Evolutionary conservation across 2,797 vertebrate genomes (phyloP).

Genomic region (Sphenodon punctatus): DNA sequence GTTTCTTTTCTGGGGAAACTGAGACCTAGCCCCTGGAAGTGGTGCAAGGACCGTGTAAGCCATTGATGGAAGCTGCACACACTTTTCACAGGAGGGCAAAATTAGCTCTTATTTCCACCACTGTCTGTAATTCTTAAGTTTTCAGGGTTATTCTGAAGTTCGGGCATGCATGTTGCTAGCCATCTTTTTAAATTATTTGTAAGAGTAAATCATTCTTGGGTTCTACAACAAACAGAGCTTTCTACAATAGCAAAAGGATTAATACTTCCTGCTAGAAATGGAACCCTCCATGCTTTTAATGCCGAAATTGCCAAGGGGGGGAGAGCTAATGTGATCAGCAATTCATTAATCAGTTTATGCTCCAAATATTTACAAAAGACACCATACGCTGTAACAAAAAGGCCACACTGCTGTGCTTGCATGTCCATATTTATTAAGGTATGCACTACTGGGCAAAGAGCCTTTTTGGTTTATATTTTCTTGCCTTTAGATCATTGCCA

Average conservation of each 20-base stretch:
- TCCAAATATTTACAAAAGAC: not conserved
- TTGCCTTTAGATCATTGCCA: not conserved
- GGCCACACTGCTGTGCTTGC: accelerated
- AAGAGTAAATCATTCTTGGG: accelerated
- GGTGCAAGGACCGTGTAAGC: too few species aligned
- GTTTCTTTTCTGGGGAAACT: too few species aligned
- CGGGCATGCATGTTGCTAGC: not conserved
- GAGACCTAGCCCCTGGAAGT: too few species aligned
- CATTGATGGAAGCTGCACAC: not conserved
- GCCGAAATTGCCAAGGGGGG: accelerated
- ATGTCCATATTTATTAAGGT: not conserved
- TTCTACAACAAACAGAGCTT: not conserved
- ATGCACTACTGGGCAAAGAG: accelerated
- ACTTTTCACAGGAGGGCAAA: not conserved
- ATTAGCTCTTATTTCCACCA: not conserved
- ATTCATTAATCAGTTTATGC: not conserved
- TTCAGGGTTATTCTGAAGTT: not conserved
- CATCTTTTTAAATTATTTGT: not conserved
- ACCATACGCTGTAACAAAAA: not conserved
- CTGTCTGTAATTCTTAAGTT: not conserved
- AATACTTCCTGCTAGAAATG: not conserved
- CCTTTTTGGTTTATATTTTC: not conserved
- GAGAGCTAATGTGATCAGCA: not conserved
- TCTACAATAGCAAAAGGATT: not conserved
- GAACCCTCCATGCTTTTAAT: not conserved